phyloP scores from a whole-genome alignment of 2,797 vertebrate genomes.

The Pampus argenteus region DNA sequence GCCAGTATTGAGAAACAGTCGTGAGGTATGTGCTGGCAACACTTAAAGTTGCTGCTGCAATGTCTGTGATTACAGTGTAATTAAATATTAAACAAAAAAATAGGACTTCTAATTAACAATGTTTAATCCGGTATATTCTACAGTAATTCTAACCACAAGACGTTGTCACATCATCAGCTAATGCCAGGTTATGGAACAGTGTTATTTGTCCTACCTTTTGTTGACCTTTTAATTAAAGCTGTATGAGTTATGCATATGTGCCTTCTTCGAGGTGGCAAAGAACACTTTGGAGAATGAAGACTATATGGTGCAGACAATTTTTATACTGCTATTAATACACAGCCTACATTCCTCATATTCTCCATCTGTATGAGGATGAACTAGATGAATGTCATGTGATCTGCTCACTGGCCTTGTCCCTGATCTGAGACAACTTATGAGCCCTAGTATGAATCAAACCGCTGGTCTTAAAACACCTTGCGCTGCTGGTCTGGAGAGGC shows the following conservation, averaged over 20 bases:
- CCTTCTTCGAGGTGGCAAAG: background rate
- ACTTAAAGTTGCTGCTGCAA: background rate
- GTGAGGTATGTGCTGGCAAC: conserved; percentile 22
- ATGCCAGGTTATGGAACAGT: background rate
- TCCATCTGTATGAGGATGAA: background rate
- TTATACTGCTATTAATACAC: background rate
- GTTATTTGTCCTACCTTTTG: conserved; percentile 22
- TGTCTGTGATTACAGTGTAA: conserved; percentile 22
- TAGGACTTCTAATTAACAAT: conserved; percentile 3
- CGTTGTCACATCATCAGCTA: conserved; percentile 3
- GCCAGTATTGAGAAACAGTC: conserved; percentile 39
- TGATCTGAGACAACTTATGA: too few relatives aligned
- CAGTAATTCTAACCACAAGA: background rate
- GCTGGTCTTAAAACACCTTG: too few relatives aligned
- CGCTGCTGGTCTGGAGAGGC: too few relatives aligned
- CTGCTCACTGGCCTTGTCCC: too few relatives aligned
- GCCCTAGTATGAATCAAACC: too few relatives aligned
- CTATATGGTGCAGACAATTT: background rate
- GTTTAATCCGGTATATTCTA: conserved; percentile 5
- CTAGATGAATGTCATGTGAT: background rate
- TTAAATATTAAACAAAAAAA: conserved; percentile 13
- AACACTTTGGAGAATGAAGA: background rate
- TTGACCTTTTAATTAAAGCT: conserved; percentile 23
- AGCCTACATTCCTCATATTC: background rate
- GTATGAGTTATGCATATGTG: conserved; percentile 8